phyloP scores from a whole-genome alignment of 2,888 invertebrate genomes.

The Micropterix aruncella region DNA sequence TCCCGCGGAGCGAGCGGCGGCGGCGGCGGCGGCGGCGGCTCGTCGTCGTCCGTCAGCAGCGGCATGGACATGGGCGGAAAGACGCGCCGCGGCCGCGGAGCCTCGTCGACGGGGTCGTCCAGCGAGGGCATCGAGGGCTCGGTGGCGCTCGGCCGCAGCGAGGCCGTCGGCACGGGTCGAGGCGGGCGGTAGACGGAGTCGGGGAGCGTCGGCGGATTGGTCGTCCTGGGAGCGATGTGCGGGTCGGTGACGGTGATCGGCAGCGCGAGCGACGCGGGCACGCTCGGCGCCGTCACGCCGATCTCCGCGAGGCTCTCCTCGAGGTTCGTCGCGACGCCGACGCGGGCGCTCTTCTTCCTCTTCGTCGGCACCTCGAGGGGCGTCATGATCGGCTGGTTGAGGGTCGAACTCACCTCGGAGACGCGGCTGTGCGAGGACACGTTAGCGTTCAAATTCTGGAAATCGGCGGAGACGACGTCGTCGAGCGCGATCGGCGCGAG shows the following conservation, averaged over 20 bases:
- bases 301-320: constrained; percentile 44
- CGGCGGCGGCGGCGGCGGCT: constrained; percentile 14
- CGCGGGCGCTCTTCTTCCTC: constrained; percentile 17
- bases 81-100: constrained; percentile 19
- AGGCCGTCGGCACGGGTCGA: constrained; percentile 19
- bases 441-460: constrained; percentile 42
- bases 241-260: constrained; percentile 69
- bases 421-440: constrained; percentile 44
- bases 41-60: constrained; percentile 36
- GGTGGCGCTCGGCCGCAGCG: constrained; percentile 23
- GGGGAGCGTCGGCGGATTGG: constrained; percentile 22
- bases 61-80: constrained; percentile 42
- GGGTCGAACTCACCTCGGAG: constrained; percentile 58
- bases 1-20: background rate
- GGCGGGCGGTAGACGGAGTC: constrained; percentile 11
- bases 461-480: constrained; percentile 42
- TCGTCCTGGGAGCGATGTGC: constrained; percentile 44
- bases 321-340: constrained; percentile 18
- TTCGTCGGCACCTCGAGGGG: constrained; percentile 57
- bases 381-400: constrained; percentile 74
- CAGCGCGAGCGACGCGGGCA: constrained; percentile 56
- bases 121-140: constrained; percentile 14
- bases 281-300: constrained; percentile 38
- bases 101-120: constrained; percentile 24
- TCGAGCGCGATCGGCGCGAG: constrained; percentile 19